Evolutionary conservation across 2,888 invertebrate genomes (phyloP).

Genomic region (Agrochola litura): DNA sequence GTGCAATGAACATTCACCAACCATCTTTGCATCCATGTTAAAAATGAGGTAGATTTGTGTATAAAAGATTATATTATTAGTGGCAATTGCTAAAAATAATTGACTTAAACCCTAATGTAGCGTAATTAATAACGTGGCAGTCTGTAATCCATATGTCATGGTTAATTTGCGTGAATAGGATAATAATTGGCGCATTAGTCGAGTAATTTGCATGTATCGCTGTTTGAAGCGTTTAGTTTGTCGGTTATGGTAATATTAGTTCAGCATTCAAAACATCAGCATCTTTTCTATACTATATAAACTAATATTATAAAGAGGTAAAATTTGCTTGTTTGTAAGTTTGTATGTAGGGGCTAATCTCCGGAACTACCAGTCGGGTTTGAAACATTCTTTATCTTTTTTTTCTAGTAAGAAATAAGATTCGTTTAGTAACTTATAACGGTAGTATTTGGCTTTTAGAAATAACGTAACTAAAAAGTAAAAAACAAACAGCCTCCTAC

Average conservation of each 20-base stretch:
- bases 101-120: conserved; percentile 7
- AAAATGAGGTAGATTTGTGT: neutral
- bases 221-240: conserved; percentile 14
- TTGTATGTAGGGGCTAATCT: too few species aligned
- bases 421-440: neutral
- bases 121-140: conserved; percentile 24
- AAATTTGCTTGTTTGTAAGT: too few species aligned
- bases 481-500: neutral
- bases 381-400: too few species aligned
- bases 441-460: neutral
- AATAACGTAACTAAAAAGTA: neutral
- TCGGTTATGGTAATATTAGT: neutral
- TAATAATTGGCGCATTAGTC: conserved; percentile 22
- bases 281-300: too few species aligned
- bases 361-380: too few species aligned
- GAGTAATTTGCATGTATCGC: conserved; percentile 27
- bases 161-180: conserved; percentile 24
- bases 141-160: conserved; percentile 29
- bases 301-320: too few species aligned
- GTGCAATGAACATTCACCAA: neutral
- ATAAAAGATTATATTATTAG: neutral
- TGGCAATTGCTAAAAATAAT: conserved; percentile 5
- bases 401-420: neutral
- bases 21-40: neutral
- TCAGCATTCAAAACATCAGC: conserved; percentile 5